Evolutionary conservation across 2,888 invertebrate species (phyloP), one percentile per base, ranked within the genome.

Genomic region (Microplitis manilae): DNA sequence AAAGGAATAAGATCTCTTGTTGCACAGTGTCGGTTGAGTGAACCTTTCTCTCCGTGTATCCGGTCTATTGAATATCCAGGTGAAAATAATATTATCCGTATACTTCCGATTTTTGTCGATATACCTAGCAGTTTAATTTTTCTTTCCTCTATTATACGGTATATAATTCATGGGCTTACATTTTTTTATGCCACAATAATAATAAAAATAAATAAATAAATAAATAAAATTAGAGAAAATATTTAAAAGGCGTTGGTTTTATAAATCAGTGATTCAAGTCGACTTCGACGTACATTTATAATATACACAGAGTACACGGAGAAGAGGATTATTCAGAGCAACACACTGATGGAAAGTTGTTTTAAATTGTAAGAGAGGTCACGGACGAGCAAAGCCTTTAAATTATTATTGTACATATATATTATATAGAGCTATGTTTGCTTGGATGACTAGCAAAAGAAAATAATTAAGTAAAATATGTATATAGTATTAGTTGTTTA

Each of bases 61-160:
- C 77, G 80, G 77, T 81, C 81, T 75, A 78, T 38, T 81, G 79
- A 75, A 70, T 79, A 81, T 81, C 77, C 80, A 80, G 80, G 79
- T 76, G 79, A 80, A 78, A 80, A 81, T 79, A 77, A 79, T 77
- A 78, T 50, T 13, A 50, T 50, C 50, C 50, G 50, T 50, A 50
- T 50, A 50, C 50, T 50, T 50, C 50, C 50, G 50, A 50, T 50
- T 50, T 50, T 50, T 50, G 7, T 50, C 50, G 50, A 50, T 50
- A 50, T 50, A 8, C 13, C 50, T 71, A 77, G 79, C 73, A 79
- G 79, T 80, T 80, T 79, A 78, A 77, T 75, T 76, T 79, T 73
- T 75, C 71, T 68, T 71, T 67, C 61, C 65, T 69, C 39, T 61
- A 71, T 15, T 17, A 15, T 50, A 17, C 64, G 41, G 20, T 59